A percentile compares a stretch with the other conserved stretches of the same genome.
Evolutionary conservation across 2,797 vertebrate genomes (phyloP).

Genomic region (Coluber constrictor): DNA sequence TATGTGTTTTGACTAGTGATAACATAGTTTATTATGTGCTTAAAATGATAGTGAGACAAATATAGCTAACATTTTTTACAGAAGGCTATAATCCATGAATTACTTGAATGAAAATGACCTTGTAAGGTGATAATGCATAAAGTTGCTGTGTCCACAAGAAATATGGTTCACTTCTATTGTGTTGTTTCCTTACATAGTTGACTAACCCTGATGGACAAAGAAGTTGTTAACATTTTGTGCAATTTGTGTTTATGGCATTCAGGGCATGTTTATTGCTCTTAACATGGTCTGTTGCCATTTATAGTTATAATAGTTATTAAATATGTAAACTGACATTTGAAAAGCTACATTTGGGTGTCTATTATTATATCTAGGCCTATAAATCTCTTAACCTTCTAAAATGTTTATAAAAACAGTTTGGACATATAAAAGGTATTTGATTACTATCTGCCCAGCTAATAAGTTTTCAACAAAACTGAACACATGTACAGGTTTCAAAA

Average conservation of each 20-base stretch:
- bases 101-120: background rate
- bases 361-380: background rate
- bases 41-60: background rate
- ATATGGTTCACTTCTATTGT: background rate
- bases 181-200: background rate
- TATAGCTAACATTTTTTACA: background rate
- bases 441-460: background rate
- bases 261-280: slow-evolving; percentile 18
- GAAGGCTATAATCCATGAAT: background rate
- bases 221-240: slow-evolving; percentile 19
- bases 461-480: background rate
- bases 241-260: slow-evolving; percentile 14
- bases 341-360: background rate
- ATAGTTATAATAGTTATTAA: slow-evolving; percentile 15
- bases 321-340: slow-evolving; percentile 30
- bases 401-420: background rate
- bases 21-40: background rate
- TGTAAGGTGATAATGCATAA: background rate
- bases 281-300: slow-evolving; percentile 18
- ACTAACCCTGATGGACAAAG: slow-evolving; percentile 3
- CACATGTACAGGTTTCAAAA: background rate
- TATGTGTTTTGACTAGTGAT: background rate
- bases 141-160: background rate
- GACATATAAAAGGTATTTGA: background rate
- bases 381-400: background rate